These are phyloP conservation scores for Asarcornis scutulata DNA, from an alignment of 2,113 vertebrate species.

Conservation along the genomic window DNA sequence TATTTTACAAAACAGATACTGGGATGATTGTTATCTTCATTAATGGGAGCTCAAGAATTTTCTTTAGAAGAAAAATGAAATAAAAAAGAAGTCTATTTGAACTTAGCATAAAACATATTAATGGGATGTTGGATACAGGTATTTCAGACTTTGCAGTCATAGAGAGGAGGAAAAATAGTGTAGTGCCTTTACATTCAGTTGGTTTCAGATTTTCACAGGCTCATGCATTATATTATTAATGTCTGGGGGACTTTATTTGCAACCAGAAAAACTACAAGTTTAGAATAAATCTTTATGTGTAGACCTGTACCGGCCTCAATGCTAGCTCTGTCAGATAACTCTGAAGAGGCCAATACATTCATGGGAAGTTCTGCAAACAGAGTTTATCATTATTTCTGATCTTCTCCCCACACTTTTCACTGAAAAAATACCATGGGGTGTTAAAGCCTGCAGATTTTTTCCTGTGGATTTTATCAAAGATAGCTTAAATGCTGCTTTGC, in stretches of 20 bases:
- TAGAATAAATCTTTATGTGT: neutral
- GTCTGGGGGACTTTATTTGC: neutral
- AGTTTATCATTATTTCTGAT: neutral
- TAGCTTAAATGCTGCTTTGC: neutral
- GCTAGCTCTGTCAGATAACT: neutral
- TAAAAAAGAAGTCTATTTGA: neutral
- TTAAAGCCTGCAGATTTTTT: neutral
- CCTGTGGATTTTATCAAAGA: neutral
- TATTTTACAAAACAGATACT: neutral
- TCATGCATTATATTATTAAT: neutral
- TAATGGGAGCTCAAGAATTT: neutral
- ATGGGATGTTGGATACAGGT: neutral
- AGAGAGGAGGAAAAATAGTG: neutral
- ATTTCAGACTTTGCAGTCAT: neutral
- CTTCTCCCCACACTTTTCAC: neutral
- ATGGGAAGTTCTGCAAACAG: neutral
- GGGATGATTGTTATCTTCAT: neutral
- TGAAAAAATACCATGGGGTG: neutral
- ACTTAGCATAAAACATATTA: neutral
- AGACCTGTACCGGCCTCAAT: neutral
- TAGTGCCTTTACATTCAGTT: neutral
- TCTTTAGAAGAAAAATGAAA: neutral
- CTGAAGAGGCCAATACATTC: neutral
- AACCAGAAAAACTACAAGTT: neutral
- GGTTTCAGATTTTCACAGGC: fast-evolving